A percentile compares a stretch with the other conserved stretches of the same genome.
phyloP scores from a whole-genome alignment of 2,113 vertebrate genomes.

The Cryptotis parvus region DNA sequence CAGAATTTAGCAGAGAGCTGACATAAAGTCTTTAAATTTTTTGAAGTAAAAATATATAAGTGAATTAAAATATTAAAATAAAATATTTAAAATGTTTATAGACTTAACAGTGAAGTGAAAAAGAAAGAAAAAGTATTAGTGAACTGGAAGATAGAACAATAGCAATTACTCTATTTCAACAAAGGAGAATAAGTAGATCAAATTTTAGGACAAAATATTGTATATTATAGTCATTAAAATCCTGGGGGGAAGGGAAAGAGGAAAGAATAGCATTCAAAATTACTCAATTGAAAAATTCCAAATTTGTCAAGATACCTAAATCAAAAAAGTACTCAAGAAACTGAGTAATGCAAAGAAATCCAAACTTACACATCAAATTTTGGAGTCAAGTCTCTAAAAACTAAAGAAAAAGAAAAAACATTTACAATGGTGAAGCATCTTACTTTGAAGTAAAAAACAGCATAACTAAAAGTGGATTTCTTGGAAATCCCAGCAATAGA shows the following conservation, averaged over 20 bases:
- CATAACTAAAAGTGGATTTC: conserved; percentile 31
- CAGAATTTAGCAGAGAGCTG: background rate
- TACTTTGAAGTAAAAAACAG: background rate
- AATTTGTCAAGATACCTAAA: background rate
- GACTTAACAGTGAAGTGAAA: background rate
- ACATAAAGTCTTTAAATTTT: too few relatives aligned
- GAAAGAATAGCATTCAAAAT: background rate
- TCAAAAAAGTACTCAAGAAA: background rate
- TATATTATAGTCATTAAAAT: background rate
- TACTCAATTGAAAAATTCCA: background rate
- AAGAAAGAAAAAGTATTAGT: background rate
- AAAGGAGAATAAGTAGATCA: background rate
- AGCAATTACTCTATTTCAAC: background rate
- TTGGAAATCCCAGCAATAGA: background rate
- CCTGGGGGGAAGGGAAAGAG: background rate
- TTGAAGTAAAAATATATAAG: too few relatives aligned
- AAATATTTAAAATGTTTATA: background rate
- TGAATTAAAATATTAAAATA: background rate
- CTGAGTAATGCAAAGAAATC: background rate
- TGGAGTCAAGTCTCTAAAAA: conserved; percentile 1
- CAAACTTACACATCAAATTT: background rate
- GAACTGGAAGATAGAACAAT: background rate
- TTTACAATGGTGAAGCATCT: background rate
- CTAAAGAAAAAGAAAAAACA: background rate
- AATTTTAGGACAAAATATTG: background rate